These are phyloP conservation scores for Psilopsiagon aymara DNA, from an alignment of 2,113 vertebrate species.

Conservation along the genomic window DNA sequence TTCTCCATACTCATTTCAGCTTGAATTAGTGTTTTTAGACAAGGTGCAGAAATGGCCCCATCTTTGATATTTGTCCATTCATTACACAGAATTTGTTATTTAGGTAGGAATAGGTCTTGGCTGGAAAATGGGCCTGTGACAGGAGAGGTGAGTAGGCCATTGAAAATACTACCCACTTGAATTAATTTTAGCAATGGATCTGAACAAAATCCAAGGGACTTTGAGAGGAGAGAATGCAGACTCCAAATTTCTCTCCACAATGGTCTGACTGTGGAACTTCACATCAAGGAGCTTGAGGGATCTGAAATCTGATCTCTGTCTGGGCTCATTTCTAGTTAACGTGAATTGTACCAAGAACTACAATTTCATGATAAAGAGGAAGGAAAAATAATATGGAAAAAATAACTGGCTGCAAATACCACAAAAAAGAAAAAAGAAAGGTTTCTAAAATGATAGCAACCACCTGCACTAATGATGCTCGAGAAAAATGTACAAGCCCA, in stretches of 20 bases:
- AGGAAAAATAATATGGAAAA: background rate
- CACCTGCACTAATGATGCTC: background rate
- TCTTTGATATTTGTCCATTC: background rate
- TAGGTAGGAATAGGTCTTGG: background rate
- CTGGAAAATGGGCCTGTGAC: background rate
- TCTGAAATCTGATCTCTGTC: background rate
- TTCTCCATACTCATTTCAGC: background rate
- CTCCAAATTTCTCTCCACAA: background rate
- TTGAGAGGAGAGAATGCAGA: background rate
- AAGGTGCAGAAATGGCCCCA: background rate
- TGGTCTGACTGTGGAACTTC: background rate
- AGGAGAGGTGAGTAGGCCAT: background rate
- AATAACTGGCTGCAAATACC: background rate
- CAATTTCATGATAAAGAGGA: background rate
- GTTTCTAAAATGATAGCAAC: background rate
- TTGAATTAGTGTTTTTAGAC: background rate
- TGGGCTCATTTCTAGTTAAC: background rate
- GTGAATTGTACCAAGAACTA: background rate
- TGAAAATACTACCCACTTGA: background rate
- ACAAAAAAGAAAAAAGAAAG: background rate
- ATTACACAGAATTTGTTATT: background rate
- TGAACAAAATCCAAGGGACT: background rate
- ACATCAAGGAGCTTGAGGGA: background rate
- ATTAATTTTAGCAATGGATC: background rate
- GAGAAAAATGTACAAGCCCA: background rate